Evolutionary conservation across 2,797 vertebrate genomes (phyloP).

Genomic region (Bucorvus abyssinicus): DNA sequence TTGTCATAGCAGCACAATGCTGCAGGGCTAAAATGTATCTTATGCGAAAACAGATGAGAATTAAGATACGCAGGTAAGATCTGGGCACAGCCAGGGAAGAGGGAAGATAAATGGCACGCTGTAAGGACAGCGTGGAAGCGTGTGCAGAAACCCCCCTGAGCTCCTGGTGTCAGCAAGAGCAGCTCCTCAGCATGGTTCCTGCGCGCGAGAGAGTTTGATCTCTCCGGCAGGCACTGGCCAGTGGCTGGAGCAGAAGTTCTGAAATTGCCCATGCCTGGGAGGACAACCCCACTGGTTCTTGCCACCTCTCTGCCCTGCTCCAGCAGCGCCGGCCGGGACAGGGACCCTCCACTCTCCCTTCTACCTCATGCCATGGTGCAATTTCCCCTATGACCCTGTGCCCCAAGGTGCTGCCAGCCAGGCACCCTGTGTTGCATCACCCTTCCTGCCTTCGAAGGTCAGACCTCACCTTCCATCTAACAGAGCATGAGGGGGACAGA

Average conservation of each 20-base stretch:
- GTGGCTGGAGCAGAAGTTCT: not conserved
- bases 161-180: not conserved
- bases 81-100: not conserved
- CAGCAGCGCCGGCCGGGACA: rapidly evolving
- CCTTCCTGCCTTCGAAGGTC: not conserved
- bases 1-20: slow-evolving; percentile 73
- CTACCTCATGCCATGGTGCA: rapidly evolving
- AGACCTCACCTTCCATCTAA: not conserved
- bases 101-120: not conserved
- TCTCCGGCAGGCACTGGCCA: rapidly evolving
- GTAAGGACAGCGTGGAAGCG: not conserved
- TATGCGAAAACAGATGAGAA: slow-evolving; percentile 68
- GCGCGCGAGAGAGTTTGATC: not conserved
- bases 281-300: rapidly evolving
- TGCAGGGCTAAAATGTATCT: slow-evolving; percentile 68
- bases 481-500: rapidly evolving
- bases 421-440: rapidly evolving
- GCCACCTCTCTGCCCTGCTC: rapidly evolving
- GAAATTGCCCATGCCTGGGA: not conserved
- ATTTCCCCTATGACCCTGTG: rapidly evolving
- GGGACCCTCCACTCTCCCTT: not conserved
- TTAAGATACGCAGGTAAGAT: slow-evolving; percentile 67
- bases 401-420: rapidly evolving
- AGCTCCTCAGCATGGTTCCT: not conserved
- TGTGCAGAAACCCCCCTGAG: not conserved